Percentiles rank a stretch among this genome's conserved stretches.
Conservation (phyloP, 2,888 invertebrate genomes). For the Hypsopygia costalis region DNA sequence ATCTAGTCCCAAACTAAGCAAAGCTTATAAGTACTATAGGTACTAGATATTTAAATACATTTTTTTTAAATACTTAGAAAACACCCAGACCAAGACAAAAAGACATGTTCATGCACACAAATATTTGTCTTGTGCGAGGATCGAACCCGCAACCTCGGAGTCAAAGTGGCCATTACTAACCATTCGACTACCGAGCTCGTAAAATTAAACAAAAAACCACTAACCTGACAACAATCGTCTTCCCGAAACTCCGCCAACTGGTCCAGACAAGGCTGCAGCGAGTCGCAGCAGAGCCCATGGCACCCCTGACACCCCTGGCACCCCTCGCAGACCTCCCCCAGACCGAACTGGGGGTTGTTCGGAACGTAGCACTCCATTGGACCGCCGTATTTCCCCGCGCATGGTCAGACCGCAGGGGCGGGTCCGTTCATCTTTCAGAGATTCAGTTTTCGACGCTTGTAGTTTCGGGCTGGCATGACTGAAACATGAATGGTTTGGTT, state of each 20-base stretch:
- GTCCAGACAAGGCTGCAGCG: slow-evolving; percentile 60
- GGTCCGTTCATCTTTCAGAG: slow-evolving; percentile 19
- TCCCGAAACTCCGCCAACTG: slow-evolving; percentile 53
- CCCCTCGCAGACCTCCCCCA: slow-evolving; percentile 44
- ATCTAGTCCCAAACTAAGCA: too few species aligned
- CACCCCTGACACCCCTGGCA: slow-evolving; percentile 37
- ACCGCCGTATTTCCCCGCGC: slow-evolving; percentile 56
- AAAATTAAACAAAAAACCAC: too few species aligned
- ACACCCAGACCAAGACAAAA: too few species aligned
- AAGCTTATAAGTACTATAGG: too few species aligned
- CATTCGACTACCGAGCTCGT: too few species aligned
- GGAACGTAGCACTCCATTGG: slow-evolving; percentile 84
- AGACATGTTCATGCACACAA: too few species aligned
- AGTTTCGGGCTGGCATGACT: slow-evolving; percentile 55
- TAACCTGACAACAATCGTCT: slow-evolving; percentile 63
- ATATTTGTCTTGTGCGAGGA: too few species aligned
- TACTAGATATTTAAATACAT: too few species aligned
- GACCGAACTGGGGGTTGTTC: slow-evolving; percentile 84
- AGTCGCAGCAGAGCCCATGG: slow-evolving; percentile 64
- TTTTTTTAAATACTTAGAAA: too few species aligned
- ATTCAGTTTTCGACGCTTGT: slow-evolving; percentile 50
- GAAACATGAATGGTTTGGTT: slow-evolving; percentile 22
- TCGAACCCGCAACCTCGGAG: too few species aligned
- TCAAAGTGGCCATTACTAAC: too few species aligned
- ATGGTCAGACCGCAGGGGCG: slow-evolving; percentile 59